These are phyloP conservation scores for Ciconia maguari DNA, from an alignment of 2,113 vertebrate species.

Conservation along the genomic window DNA sequence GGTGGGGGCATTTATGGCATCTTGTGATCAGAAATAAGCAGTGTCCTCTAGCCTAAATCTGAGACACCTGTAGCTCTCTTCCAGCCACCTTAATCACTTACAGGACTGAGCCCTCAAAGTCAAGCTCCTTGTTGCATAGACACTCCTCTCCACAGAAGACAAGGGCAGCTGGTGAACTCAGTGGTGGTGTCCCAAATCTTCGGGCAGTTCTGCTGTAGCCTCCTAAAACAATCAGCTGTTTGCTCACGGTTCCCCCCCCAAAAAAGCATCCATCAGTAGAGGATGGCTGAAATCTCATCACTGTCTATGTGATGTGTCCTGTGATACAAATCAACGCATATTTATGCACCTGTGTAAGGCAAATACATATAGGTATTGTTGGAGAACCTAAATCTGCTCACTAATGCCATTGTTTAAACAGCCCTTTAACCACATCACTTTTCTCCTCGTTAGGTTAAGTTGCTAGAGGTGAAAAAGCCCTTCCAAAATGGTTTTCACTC, in stretches of 20 bases:
- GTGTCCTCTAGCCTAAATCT: neutral
- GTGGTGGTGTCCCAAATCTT: neutral
- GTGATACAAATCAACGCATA: constrained; percentile 14
- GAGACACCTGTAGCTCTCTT: neutral
- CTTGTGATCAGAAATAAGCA: neutral
- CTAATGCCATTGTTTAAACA: constrained; percentile 38
- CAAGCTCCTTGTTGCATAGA: neutral
- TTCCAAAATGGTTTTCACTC: constrained; percentile 69
- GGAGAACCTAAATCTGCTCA: constrained; percentile 18
- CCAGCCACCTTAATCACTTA: neutral
- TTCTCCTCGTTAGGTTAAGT: constrained; percentile 63
- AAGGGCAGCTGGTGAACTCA: neutral
- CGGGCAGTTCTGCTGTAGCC: neutral
- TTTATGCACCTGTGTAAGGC: constrained; percentile 41
- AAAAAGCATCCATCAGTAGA: neutral
- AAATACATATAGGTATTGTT: constrained; percentile 28
- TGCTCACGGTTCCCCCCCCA: fast-evolving
- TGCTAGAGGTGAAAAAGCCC: constrained; percentile 59
- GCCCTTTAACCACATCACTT: constrained; percentile 66
- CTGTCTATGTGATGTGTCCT: neutral
- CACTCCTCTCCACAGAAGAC: neutral
- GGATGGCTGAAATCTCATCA: neutral
- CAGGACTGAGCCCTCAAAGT: neutral
- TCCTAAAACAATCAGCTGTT: neutral
- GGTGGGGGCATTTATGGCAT: neutral